A percentile compares a stretch with the other conserved stretches of the same genome.
phyloP scores from a whole-genome alignment of 2,797 vertebrate genomes.

The Oreochromis grahami region DNA sequence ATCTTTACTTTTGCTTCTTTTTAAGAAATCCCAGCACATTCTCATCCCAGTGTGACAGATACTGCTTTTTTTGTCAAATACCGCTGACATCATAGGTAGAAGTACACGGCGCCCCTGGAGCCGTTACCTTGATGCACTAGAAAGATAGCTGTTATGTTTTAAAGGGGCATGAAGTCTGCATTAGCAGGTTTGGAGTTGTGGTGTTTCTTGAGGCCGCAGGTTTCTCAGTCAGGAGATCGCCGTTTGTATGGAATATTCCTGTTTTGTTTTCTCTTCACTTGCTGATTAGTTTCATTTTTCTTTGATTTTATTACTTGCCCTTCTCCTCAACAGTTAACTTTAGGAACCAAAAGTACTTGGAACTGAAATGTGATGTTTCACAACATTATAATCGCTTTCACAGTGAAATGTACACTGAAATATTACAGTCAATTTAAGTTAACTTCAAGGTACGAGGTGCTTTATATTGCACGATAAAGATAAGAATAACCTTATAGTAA shows the following conservation, averaged over 20 bases:
- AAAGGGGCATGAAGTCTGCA: not conserved
- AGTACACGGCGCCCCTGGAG: not conserved
- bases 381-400: not conserved
- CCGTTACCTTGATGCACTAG: not conserved
- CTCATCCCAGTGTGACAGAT: not conserved
- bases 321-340: not conserved
- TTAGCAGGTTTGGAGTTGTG: not conserved
- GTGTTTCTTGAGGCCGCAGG: not conserved
- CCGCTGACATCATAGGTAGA: not conserved
- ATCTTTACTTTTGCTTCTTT: not conserved
- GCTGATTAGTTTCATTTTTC: not conserved
- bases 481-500: no score
- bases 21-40: not conserved
- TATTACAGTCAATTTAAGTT: not conserved
- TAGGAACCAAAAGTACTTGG: not conserved
- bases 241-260: not conserved
- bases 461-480: not conserved
- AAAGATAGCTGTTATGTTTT: not conserved
- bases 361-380: not conserved
- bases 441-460: not conserved
- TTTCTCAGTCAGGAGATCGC: not conserved
- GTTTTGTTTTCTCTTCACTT: not conserved
- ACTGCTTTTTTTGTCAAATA: not conserved
- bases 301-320: not conserved
- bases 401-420: not conserved